Conservation (phyloP, 2,113 vertebrate genomes). For the Oxyruncus cristatus region DNA sequence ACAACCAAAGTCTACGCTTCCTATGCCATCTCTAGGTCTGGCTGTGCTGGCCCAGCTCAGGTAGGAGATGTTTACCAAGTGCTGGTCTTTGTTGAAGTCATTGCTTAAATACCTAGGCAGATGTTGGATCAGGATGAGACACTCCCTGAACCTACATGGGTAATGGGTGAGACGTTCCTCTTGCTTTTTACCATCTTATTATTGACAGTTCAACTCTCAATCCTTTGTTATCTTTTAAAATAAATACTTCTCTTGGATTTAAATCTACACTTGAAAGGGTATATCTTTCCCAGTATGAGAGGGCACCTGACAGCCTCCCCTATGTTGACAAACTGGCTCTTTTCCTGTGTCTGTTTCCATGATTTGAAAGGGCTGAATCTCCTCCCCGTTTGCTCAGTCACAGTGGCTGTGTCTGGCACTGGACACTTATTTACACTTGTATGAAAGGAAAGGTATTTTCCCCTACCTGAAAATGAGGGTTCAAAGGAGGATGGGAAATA, state of each 20-base stretch:
- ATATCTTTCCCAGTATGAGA: not conserved
- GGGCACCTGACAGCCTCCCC: not conserved
- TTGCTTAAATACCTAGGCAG: not conserved
- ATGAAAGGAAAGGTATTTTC: not conserved
- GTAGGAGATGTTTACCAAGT: not conserved
- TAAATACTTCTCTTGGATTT: conserved; percentile 18
- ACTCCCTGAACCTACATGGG: not conserved
- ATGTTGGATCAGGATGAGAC: not conserved
- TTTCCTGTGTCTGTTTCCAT: not conserved
- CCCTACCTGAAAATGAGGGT: not conserved
- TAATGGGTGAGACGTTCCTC: not conserved
- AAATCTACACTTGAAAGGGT: not conserved
- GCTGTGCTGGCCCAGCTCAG: not conserved
- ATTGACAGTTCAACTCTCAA: not conserved
- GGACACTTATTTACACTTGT: not conserved
- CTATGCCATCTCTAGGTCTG: not conserved
- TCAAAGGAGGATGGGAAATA: not conserved
- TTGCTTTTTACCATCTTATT: not conserved
- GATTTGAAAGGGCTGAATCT: not conserved
- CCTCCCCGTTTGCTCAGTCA: not conserved
- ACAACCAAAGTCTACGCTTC: not conserved
- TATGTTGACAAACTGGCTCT: not conserved
- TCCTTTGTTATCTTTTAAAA: conserved; percentile 24
- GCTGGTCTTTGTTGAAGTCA: not conserved
- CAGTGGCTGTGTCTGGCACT: not conserved